phyloP scores from a whole-genome alignment of 2,113 vertebrate genomes.

The Saguinus imperator region DNA sequence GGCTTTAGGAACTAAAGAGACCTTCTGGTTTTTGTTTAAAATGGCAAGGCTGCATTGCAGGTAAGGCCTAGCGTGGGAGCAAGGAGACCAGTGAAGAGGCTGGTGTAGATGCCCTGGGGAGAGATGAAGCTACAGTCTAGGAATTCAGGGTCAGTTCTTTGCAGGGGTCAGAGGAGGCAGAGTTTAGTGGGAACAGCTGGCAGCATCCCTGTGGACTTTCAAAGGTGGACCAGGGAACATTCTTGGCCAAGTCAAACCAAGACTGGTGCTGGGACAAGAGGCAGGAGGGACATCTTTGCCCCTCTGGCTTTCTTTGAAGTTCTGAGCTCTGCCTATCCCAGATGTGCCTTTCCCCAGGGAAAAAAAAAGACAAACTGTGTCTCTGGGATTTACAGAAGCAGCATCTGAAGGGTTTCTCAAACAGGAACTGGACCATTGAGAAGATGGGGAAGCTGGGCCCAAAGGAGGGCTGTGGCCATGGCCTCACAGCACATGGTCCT shows the following conservation, averaged over 20 bases:
- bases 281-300: not conserved
- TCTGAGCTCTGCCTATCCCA: not conserved
- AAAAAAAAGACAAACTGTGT: not conserved
- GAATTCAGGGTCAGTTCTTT: not conserved
- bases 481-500: not conserved
- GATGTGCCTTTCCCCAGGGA: not conserved
- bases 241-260: not conserved
- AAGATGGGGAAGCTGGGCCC: not conserved
- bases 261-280: not conserved
- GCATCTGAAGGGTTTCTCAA: not conserved
- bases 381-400: not conserved
- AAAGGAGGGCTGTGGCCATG: not conserved
- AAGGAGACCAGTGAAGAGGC: not conserved
- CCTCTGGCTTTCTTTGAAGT: not conserved
- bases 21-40: not conserved
- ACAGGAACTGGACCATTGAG: not conserved
- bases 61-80: not conserved
- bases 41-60: not conserved
- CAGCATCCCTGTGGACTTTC: not conserved
- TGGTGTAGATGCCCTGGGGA: not conserved
- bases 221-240: not conserved
- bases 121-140: not conserved
- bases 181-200: not conserved
- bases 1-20: not conserved
- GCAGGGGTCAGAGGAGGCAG: not conserved